Conservation (phyloP, 2,888 invertebrate genomes). For the Polyommatus icarus region DNA sequence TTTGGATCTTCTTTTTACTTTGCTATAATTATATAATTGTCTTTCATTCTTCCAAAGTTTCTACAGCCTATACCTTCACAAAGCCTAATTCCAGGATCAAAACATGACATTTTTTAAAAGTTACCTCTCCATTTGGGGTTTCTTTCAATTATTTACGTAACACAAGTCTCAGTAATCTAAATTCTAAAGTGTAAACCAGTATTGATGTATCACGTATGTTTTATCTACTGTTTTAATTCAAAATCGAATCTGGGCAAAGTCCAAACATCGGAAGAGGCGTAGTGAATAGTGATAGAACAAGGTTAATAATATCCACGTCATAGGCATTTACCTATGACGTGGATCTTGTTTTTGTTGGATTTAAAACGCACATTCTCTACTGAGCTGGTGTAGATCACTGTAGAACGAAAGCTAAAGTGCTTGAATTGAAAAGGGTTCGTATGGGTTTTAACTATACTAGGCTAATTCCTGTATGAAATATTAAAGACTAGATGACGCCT, state of each 20-base stretch:
- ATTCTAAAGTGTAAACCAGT: background rate
- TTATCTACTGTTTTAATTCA: constrained; percentile 1
- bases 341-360: background rate
- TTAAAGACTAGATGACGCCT: background rate
- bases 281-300: background rate
- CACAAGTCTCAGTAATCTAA: background rate
- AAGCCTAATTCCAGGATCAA: no score
- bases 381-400: no score
- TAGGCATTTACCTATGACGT: background rate
- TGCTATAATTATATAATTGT: no score
- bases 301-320: background rate
- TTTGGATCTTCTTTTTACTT: background rate
- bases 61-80: no score
- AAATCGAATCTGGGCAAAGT: background rate
- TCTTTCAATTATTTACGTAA: no score
- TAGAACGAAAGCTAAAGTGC: background rate
- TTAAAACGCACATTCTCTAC: background rate
- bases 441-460: background rate
- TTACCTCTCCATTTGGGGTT: no score
- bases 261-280: background rate
- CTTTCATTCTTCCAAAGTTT: no score
- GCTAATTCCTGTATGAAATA: background rate
- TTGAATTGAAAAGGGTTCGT: background rate
- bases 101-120: no score
- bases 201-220: background rate